Evolutionary conservation across 2,888 invertebrate species (phyloP), one percentile per base, ranked within the genome.

Genomic region (Diplazon laetatorius): DNA sequence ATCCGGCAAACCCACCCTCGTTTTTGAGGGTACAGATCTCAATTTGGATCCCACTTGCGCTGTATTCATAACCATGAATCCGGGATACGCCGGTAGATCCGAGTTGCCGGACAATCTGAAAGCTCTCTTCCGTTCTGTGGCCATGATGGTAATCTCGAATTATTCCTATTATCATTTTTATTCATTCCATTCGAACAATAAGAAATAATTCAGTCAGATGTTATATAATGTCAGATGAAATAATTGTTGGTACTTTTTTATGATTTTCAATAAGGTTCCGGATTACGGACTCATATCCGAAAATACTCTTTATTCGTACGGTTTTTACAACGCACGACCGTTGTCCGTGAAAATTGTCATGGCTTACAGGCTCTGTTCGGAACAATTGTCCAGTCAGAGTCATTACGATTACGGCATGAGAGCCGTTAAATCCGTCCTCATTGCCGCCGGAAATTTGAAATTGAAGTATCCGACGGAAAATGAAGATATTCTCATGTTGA

Each of bases 351-450:
- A 95, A 90, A 94, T 95, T 81, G 94, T 94, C 3, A 93, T 93
- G 77, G 93, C 93, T 0, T 94, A 94, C 87, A 91, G 93, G 81
- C 90, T 94, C 39, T 94, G 94, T 83, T 94, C 94, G 1, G 94
- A 94, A 83, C 94, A 94, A 87, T 88, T 94, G 63, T 94, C 94
- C 0, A 93, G 93, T 18, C 94, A 94, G 87, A 92, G 92, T 86
- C 94, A 94, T 86, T 94, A 94, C 85, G 94, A 94, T 88, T 94
- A 94, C 81, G 94, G 94, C 1, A 94, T 95, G 94, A 90, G 95
- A 83, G 94, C 94, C 10, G 94, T 95, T 0, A 94, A 94, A 84
- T 91, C 92, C 0, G 94, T 95, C 0, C 89, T 95, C 37, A 91
- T 93, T 10, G 94, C 94, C 14, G 94, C 94, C 18, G 94, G 93